Percentiles rank a stretch among this genome's conserved stretches.
Conservation (phyloP, 1,140 invertebrate species). For the Rhyacophila brunnea region DNA sequence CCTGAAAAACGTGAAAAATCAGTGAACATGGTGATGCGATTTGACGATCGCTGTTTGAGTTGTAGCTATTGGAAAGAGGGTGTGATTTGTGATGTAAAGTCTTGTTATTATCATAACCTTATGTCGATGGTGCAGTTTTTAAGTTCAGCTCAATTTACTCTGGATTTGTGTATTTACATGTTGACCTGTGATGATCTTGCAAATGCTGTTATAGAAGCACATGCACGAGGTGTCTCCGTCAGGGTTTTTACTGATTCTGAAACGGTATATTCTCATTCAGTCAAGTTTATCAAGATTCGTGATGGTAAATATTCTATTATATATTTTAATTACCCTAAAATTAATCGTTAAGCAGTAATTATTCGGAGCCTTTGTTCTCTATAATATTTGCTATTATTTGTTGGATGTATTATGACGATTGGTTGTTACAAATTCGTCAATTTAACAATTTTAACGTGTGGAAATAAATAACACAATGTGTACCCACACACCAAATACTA, state of each 20-base stretch:
- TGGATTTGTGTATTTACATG: slow-evolving; percentile 14
- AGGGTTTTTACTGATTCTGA: slow-evolving; percentile 15
- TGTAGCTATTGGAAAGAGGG: not conserved
- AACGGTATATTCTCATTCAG: slow-evolving; percentile 2
- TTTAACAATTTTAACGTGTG: too few species aligned
- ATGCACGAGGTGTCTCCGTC: slow-evolving; percentile 13
- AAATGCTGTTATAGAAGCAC: not conserved
- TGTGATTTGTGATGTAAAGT: not conserved
- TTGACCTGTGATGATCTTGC: not conserved
- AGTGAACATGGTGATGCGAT: not conserved
- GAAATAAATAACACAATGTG: too few species aligned
- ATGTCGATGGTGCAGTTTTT: not conserved
- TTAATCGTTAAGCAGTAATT: too few species aligned
- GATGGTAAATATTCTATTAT: too few species aligned
- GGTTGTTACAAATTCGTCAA: too few species aligned
- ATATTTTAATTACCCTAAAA: too few species aligned
- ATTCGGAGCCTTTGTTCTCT: too few species aligned
- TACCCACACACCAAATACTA: too few species aligned
- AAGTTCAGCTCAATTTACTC: not conserved
- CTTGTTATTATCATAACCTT: slow-evolving; percentile 7
- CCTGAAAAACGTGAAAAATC: not conserved
- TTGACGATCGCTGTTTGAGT: not conserved
- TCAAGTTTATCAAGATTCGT: not conserved
- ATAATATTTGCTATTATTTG: too few species aligned
- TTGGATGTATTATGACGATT: too few species aligned